A percentile compares a stretch with the other conserved stretches of the same genome.
phyloP scores from a whole-genome alignment of 2,797 vertebrate genomes.

The Eupleurogrammus muticus region DNA sequence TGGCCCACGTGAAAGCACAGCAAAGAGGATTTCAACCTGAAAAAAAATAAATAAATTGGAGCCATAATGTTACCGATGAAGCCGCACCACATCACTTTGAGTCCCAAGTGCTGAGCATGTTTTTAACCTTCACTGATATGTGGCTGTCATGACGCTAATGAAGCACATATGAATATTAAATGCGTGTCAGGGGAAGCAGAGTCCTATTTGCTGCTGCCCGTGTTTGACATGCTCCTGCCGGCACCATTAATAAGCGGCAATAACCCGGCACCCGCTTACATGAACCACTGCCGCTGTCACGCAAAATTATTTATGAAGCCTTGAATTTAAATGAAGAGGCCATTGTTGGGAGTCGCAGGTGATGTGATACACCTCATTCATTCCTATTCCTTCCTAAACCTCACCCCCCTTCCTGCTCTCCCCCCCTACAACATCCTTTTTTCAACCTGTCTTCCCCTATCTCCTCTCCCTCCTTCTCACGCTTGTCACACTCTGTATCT shows the following conservation, averaged over 20 bases:
- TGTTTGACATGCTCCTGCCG: constrained; percentile 74
- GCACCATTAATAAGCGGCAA: constrained; percentile 63
- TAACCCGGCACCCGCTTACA: constrained; percentile 51
- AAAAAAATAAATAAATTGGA: not conserved
- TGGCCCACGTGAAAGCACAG: not conserved
- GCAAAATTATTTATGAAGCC: constrained; percentile 61
- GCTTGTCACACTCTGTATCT: constrained; percentile 44
- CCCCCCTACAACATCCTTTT: constrained; percentile 26
- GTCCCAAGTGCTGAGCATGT: constrained; percentile 20
- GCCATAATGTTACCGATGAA: not conserved
- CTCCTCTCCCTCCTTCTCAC: constrained; percentile 26
- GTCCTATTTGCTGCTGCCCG: constrained; percentile 46
- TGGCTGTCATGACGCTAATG: constrained; percentile 64
- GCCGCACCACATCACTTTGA: not conserved
- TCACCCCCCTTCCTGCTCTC: constrained; percentile 15
- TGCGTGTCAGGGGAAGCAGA: constrained; percentile 47
- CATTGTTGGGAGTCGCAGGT: constrained; percentile 42
- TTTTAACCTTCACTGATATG: constrained; percentile 57
- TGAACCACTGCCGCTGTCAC: constrained; percentile 50
- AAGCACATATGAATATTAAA: constrained; percentile 67
- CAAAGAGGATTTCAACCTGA: constrained; percentile 1
- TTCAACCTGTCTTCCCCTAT: constrained; percentile 24
- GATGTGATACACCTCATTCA: constrained; percentile 45
- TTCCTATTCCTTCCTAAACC: constrained; percentile 46
- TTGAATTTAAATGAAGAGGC: constrained; percentile 62